phyloP scores from a whole-genome alignment of 1,140 invertebrate genomes.

The Idris sp. region DNA sequence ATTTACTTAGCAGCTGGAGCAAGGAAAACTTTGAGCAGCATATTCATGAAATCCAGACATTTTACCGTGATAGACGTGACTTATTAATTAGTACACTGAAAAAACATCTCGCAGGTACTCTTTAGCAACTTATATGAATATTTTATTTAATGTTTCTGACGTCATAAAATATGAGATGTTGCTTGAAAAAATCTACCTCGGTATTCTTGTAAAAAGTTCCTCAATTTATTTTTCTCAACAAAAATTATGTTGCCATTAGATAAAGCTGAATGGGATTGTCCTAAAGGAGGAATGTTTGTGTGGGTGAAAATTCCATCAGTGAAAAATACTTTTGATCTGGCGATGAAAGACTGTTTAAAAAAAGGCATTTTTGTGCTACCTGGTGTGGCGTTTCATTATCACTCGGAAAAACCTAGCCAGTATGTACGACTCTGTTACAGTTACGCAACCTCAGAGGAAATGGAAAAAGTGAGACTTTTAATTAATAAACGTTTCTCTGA shows the following conservation, averaged over 20 bases:
- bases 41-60: slow-evolving; percentile 76
- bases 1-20: slow-evolving; percentile 78
- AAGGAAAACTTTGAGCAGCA: slow-evolving; percentile 78
- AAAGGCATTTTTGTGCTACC: slow-evolving; percentile 78
- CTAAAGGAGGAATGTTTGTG: slow-evolving; percentile 81
- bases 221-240: slow-evolving; percentile 61
- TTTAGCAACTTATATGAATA: neutral
- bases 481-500: no score
- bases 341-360: slow-evolving; percentile 75
- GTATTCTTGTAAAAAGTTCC: neutral
- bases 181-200: neutral
- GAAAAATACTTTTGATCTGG: slow-evolving; percentile 76
- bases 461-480: slow-evolving; percentile 71
- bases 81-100: slow-evolving; percentile 77
- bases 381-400: slow-evolving; percentile 77
- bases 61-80: slow-evolving; percentile 79
- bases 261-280: slow-evolving; percentile 80
- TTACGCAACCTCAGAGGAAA: slow-evolving; percentile 75
- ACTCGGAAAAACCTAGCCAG: slow-evolving; percentile 69
- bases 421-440: slow-evolving; percentile 80
- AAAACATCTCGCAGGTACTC: slow-evolving; percentile 79
- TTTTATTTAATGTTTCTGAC: slow-evolving; percentile 11
- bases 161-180: neutral
- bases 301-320: slow-evolving; percentile 80
- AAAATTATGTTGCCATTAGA: no score